Conservation (phyloP, 2,797 vertebrate species). For the Tapera naevia region DNA sequence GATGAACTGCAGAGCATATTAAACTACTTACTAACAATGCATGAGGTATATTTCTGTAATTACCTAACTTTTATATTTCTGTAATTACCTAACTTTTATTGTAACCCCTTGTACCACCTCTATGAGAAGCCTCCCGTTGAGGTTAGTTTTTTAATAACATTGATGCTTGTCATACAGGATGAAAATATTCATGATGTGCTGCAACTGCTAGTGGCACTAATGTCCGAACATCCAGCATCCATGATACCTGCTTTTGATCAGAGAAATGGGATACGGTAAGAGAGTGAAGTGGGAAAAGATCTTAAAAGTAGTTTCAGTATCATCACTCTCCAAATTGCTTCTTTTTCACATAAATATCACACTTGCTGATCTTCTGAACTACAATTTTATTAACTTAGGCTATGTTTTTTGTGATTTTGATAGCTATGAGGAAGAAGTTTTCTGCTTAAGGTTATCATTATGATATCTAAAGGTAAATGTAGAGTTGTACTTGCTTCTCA, state of each 20-base stretch:
- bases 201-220: constrained; percentile 95
- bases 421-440: neutral
- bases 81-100: constrained; percentile 11
- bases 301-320: neutral
- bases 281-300: constrained; percentile 14
- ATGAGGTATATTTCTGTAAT: constrained; percentile 84
- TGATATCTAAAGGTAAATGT: neutral
- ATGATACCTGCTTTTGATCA: constrained; percentile 99
- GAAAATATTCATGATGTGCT: constrained; percentile 99
- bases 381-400: neutral
- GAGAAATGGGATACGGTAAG: constrained; percentile 97
- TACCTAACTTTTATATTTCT: constrained; percentile 10
- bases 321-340: neutral
- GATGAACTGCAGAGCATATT: constrained; percentile 99
- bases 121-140: constrained; percentile 23
- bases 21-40: constrained; percentile 98
- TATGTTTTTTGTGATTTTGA: neutral
- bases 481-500: neutral
- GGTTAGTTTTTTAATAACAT: constrained; percentile 53
- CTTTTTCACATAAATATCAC: neutral
- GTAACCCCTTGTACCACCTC: neutral
- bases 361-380: neutral
- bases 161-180: constrained; percentile 82
- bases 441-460: neutral
- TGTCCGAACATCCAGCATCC: constrained; percentile 98